Evolutionary conservation across 2,797 vertebrate species (phyloP), one percentile per base, ranked within the genome.

Genomic region (Anniella stebbinsi): DNA sequence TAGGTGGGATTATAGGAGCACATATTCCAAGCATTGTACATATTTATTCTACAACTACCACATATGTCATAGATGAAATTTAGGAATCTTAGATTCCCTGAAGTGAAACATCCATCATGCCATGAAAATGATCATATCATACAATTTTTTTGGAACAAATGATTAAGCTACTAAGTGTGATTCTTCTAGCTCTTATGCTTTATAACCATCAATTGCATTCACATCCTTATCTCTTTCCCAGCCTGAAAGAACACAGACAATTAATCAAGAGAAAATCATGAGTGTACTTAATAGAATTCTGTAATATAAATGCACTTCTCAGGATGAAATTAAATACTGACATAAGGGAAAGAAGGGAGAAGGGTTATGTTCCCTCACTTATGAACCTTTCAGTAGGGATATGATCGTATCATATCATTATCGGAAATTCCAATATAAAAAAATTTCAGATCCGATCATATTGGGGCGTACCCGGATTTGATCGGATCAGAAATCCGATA

Each of bases 41-140:
- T 88, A 2, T 69, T 92, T 91, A 1, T 76, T 92, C 91, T 38
- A 85, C 45, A 81, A 13, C 28, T 92, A 23, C 80, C 70, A 87
- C 90, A 87, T 77, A 76, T 82, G 88, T 9, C 1, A 33, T 2
- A 87, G 77, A 33, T 6, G 54, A 30, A 84, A 88, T 54, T 60
- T 82, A 57, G 41, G 48, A 41, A 12, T 77, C 0, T 80, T 75
- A 28, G 88, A 54, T 87, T 89, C 21, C 92, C 38, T 77, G 2
- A 13, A 33, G 17, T 51, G 23, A 93, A 80, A 51, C 9, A 83
- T 83, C 2, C 21, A 69, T 83, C 0, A 0, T 82, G 73, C 23
- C 45, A 21, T 13, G 7, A 87, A 76, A 0, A 0, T 0, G 60
- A 89, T 87, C 60, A 23, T 88, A 67, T 54, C 84, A 83, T 84